Conservation (phyloP, 2,113 vertebrate genomes). For the Synodontis membranacea region DNA sequence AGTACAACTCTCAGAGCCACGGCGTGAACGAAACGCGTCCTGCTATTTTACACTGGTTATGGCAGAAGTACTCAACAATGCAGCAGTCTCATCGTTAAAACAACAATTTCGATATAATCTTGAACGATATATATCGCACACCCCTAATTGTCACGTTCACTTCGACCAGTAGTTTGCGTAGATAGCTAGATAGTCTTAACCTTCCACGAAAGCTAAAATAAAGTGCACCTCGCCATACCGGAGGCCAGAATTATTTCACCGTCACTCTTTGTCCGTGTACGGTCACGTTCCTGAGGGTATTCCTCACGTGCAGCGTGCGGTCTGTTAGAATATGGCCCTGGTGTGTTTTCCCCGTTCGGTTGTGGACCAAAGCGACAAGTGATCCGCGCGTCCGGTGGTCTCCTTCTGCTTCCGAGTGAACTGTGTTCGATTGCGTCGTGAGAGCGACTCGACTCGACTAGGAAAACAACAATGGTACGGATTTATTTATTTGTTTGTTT, state of each 20-base stretch:
- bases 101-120: no score
- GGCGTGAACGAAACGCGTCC: no score
- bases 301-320: not conserved
- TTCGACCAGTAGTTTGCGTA: not conserved
- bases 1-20: no score
- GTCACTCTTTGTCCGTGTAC: not conserved
- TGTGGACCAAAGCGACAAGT: not conserved
- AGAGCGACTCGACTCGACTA: not conserved
- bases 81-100: no score
- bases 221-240: not conserved
- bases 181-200: slow-evolving; percentile 10
- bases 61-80: no score
- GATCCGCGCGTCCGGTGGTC: no score
- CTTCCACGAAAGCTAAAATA: not conserved
- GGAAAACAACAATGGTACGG: not conserved
- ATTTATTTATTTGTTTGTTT: not conserved
- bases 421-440: not conserved
- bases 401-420: not conserved
- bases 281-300: not conserved
- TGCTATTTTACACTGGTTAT: no score
- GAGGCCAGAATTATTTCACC: not conserved
- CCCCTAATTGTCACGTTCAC: no score
- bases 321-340: not conserved
- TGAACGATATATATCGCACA: no score
- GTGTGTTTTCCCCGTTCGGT: not conserved